Evolutionary conservation across 2,888 invertebrate genomes (phyloP).

Genomic region (Morpho deidamia): DNA sequence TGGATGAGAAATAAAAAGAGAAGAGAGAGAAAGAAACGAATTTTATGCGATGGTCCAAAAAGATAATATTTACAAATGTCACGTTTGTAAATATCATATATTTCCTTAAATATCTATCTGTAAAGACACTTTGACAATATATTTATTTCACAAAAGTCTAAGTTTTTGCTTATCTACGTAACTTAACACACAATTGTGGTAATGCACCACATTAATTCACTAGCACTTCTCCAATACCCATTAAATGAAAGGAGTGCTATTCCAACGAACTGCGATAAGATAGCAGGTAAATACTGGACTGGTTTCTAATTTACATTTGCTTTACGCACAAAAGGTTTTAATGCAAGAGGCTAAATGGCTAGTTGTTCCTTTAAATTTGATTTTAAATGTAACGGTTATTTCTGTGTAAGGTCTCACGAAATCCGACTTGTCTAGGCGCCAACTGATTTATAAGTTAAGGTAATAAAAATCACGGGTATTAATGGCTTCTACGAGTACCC

Average conservation of each 20-base stretch:
- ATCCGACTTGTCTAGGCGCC: too few relatives aligned
- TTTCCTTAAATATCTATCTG: not conserved
- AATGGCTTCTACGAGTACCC: too few relatives aligned
- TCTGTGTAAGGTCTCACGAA: too few relatives aligned
- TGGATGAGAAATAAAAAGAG: too few relatives aligned
- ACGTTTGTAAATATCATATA: not conserved
- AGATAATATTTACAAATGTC: too few relatives aligned
- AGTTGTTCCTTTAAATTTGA: conserved; percentile 10
- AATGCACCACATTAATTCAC: conserved; percentile 9
- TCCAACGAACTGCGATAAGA: conserved; percentile 19
- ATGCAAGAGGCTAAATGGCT: conserved; percentile 17
- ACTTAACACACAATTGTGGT: conserved; percentile 1
- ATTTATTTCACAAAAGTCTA: not conserved
- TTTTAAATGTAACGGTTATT: conserved; percentile 6
- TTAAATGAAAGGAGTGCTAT: conserved; percentile 19
- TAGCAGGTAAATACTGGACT: conserved; percentile 20
- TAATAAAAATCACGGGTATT: too few relatives aligned
- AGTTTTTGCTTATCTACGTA: not conserved
- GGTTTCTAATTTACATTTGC: conserved; percentile 14
- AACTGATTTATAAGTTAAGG: too few relatives aligned
- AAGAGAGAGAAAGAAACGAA: too few relatives aligned
- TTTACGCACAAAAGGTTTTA: conserved; percentile 10
- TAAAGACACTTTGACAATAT: not conserved
- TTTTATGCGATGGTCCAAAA: too few relatives aligned
- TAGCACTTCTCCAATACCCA: conserved; percentile 14